Percentiles rank a stretch among this genome's conserved stretches.
Evolutionary conservation across 2,888 invertebrate species (phyloP).

Genomic region (Coleophora flavipennella): DNA sequence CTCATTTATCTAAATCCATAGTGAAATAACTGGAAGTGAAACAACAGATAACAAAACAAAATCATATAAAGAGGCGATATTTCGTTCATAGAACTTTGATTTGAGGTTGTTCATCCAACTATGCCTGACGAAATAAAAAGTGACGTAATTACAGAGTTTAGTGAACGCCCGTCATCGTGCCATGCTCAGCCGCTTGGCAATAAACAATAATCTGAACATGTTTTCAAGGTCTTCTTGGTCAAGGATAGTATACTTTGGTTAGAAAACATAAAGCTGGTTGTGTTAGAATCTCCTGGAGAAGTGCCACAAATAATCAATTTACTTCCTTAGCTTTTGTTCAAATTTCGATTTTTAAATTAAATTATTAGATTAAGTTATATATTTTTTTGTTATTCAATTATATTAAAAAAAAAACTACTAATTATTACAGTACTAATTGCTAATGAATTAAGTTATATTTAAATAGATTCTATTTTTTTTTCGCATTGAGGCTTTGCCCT

Average conservation of each 20-base stretch:
- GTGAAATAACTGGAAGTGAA: conserved; percentile 7
- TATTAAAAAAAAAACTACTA: too few relatives aligned
- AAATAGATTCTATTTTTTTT: too few relatives aligned
- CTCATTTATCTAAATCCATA: too few relatives aligned
- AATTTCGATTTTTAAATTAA: too few relatives aligned
- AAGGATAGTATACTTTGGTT: conserved; percentile 44
- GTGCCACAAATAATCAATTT: too few relatives aligned
- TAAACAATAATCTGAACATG: conserved; percentile 27
- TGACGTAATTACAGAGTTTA: conserved; percentile 67
- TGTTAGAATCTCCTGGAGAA: background rate
- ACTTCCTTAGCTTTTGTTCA: too few relatives aligned
- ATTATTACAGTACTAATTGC: too few relatives aligned
- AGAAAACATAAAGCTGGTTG: conserved; percentile 20
- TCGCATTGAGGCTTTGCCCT: too few relatives aligned
- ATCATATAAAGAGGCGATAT: conserved; percentile 16
- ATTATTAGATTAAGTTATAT: too few relatives aligned
- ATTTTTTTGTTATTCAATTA: too few relatives aligned
- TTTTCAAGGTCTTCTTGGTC: conserved; percentile 59
- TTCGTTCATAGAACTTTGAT: conserved; percentile 44
- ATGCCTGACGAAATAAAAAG: conserved; percentile 45
- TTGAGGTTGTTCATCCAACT: conserved; percentile 47
- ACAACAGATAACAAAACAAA: too few relatives aligned
- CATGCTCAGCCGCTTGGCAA: conserved; percentile 39
- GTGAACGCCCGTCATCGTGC: conserved; percentile 51
- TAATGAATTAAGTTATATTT: too few relatives aligned